Evolutionary conservation across 1,140 invertebrate genomes (phyloP), one percentile per base, ranked within the genome.

Genomic region (Amphibalanus amphitrite): DNA sequence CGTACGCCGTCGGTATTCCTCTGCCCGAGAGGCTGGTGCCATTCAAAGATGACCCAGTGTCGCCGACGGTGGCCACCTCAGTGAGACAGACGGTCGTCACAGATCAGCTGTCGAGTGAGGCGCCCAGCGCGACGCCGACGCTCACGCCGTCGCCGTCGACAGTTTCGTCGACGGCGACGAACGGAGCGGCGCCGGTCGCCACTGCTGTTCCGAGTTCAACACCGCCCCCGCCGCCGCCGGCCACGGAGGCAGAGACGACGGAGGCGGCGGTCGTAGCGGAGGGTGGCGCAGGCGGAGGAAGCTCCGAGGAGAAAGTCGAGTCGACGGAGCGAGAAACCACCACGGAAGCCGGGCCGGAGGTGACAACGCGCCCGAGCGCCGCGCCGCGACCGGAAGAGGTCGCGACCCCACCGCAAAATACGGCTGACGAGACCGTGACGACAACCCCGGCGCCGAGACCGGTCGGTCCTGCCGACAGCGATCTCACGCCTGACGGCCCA

Each of bases 21-120:
- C 79, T 90, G 69, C 88, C 89, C 0, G 88, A 90, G 74, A 86
- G 89, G 78, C 84, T 90, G 67, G 86, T 89, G 28, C 87, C 89
- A n/a, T 59, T 67, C 15, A 29, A 47, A 13, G 67, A n/a, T 20
- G 29, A 38, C 28, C n/a, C 25, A 20, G 26, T 33, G 28, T n/a
- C 67, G 13, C 25, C 64, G 25, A n/a, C 17, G 68, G 10, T 23
- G 68, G 20, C 29, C 28, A 10, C 75, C 83, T 69, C 77, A 75
- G 76, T 1, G 77, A 77, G 71, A 75, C 75, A 69, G 79, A 78
- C 72, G 78, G 80, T 70, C 78, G 84, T 71, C 86, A 40, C 68
- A 8, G 38, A 30, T 23, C 38, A 28, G 38, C 59, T 69, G 69
- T 28, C 25, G 25, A 69, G 59, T 25, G 25, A 71, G 29, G 29